Conservation (phyloP, 2,888 invertebrate genomes). For the Amblyjoppa fuscipennis region DNA sequence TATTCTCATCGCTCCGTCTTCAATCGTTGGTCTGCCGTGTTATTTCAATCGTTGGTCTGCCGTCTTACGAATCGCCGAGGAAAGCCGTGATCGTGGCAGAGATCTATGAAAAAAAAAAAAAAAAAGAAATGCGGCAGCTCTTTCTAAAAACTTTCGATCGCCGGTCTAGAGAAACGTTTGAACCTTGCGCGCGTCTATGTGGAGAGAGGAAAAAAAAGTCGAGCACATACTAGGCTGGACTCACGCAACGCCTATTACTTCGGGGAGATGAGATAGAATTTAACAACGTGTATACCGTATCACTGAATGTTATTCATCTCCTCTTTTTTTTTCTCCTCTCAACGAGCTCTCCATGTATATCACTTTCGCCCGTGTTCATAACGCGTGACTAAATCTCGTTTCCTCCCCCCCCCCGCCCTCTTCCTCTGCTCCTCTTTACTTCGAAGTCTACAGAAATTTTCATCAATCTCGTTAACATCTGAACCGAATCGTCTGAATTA, state of each 20-base stretch:
- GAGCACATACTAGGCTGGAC: slow-evolving; percentile 42
- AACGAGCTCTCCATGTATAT: slow-evolving; percentile 69
- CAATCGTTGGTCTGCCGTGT: background rate
- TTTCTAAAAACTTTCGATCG: slow-evolving; percentile 62
- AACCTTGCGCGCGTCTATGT: slow-evolving; percentile 26
- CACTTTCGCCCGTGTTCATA: slow-evolving; percentile 81
- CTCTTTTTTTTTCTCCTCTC: slow-evolving; percentile 35
- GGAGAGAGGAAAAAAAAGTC: slow-evolving; percentile 44
- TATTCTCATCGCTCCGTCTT: background rate
- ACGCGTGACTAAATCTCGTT: slow-evolving; percentile 76
- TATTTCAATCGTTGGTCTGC: background rate
- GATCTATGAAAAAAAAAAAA: slow-evolving; percentile 34
- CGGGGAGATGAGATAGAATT: slow-evolving; percentile 45
- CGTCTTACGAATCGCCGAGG: background rate
- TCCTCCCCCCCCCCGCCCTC: slow-evolving; percentile 74
- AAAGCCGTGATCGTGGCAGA: background rate
- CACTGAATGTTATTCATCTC: slow-evolving; percentile 31
- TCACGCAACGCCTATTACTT: slow-evolving; percentile 63
- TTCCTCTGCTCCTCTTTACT: slow-evolving; percentile 40
- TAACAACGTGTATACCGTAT: slow-evolving; percentile 13
- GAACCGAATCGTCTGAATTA: slow-evolving; percentile 54
- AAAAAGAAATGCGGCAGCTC: slow-evolving; percentile 12
- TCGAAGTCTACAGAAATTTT: slow-evolving; percentile 29
- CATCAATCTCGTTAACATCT: slow-evolving; percentile 62
- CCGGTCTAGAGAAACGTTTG: slow-evolving; percentile 56